Conservation (phyloP, 92 coral and sea anemone species). For the Epizoanthus fatuus region DNA sequence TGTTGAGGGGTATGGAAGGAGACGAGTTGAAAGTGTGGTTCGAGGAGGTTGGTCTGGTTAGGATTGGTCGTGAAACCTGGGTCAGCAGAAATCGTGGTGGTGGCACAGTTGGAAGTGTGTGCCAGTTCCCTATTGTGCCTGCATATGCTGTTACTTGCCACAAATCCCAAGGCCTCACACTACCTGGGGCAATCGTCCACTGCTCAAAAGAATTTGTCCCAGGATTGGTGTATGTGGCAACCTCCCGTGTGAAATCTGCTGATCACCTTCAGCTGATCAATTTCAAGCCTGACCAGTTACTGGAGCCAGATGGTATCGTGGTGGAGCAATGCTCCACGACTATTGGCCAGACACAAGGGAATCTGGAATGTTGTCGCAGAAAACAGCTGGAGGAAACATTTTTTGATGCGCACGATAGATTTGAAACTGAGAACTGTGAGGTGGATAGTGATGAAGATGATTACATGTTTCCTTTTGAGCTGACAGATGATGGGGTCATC, state of each 20-base stretch:
- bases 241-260: conserved; percentile 42
- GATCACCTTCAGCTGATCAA: conserved; percentile 25
- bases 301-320: conserved; percentile 15
- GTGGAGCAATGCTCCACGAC: too few species aligned
- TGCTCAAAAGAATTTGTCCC: conserved; percentile 41
- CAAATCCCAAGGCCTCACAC: conserved; percentile 37
- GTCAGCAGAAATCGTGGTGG: conserved; percentile 30
- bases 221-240: conserved; percentile 48
- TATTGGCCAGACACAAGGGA: too few species aligned
- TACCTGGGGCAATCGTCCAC: conserved; percentile 43
- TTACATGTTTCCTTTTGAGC: background rate
- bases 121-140: conserved; percentile 48
- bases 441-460: background rate
- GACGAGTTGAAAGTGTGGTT: conserved; percentile 17
- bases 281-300: conserved; percentile 28
- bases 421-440: too few species aligned
- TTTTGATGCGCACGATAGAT: too few species aligned
- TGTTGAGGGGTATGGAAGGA: background rate
- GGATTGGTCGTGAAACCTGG: conserved; percentile 36
- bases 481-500: conserved; percentile 11
- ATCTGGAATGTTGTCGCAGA: too few species aligned
- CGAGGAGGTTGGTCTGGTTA: conserved; percentile 28
- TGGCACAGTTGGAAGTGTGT: conserved; percentile 30
- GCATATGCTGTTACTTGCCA: conserved; percentile 62
- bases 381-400: too few species aligned